Percentiles rank a stretch among this genome's conserved stretches.
These are phyloP conservation scores for Bactericera cockerelli DNA, from an alignment of 1,140 invertebrate genomes.

Conservation along the genomic window DNA sequence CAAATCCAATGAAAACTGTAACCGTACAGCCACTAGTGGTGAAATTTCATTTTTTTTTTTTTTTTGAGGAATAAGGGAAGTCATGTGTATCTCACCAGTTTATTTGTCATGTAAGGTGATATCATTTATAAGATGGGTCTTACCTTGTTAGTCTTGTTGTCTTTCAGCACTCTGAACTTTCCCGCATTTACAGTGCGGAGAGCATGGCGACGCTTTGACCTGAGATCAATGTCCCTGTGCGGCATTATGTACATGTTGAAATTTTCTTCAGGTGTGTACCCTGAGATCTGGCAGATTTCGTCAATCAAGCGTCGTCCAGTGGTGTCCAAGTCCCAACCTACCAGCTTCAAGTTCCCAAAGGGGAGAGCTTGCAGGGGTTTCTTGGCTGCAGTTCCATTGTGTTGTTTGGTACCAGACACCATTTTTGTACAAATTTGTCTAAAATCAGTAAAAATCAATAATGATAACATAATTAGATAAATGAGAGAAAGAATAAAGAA, in stretches of 20 bases:
- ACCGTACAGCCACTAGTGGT: too few species aligned
- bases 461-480: too few species aligned
- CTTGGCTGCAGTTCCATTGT: neutral
- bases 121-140: too few species aligned
- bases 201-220: conserved; percentile 52
- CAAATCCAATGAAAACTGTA: too few species aligned
- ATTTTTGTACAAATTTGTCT: neutral
- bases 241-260: conserved; percentile 78
- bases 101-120: too few species aligned
- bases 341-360: conserved; percentile 47
- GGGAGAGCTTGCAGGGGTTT: neutral
- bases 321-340: conserved; percentile 65
- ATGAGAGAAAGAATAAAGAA: too few species aligned
- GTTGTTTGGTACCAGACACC: conserved; percentile 1
- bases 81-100: too few species aligned
- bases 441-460: too few species aligned
- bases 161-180: conserved; percentile 61
- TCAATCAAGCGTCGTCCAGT: conserved; percentile 65
- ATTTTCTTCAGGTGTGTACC: conserved; percentile 38
- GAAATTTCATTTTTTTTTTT: too few species aligned
- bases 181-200: conserved; percentile 60
- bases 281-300: conserved; percentile 44
- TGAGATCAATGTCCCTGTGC: conserved; percentile 53
- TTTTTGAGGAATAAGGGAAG: too few species aligned
- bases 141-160: conserved; percentile 57